Conservation (phyloP, 2,888 invertebrate species). For the Drosophila nr. perissopoda region DNA sequence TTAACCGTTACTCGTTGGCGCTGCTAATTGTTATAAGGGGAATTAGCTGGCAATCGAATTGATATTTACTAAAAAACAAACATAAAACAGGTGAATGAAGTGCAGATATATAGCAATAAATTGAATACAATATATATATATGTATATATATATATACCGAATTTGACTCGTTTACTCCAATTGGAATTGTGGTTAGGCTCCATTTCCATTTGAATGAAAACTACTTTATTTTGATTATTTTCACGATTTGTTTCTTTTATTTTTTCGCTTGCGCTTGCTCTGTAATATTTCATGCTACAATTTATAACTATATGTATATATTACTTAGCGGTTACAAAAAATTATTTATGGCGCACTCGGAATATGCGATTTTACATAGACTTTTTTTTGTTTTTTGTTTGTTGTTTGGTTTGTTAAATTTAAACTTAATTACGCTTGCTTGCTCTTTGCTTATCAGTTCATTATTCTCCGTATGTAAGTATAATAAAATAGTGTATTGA, state of each 20-base stretch:
- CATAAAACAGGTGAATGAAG: conserved; percentile 36
- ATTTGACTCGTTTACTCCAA: not conserved
- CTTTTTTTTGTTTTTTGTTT: conserved; percentile 6
- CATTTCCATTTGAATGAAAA: not conserved
- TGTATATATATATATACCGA: not conserved
- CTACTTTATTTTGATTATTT: conserved; percentile 10
- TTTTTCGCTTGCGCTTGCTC: conserved; percentile 44
- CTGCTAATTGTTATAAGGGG: conserved; percentile 41
- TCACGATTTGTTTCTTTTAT: conserved; percentile 48
- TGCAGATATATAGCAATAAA: conserved; percentile 57
- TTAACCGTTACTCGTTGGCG: conserved; percentile 30
- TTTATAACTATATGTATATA: conserved; percentile 66
- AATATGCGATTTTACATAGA: conserved; percentile 44
- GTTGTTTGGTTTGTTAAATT: conserved; percentile 35
- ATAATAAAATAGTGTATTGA: conserved; percentile 58
- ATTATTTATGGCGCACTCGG: conserved; percentile 58
- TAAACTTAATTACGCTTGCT: conserved; percentile 66
- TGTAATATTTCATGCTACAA: conserved; percentile 77
- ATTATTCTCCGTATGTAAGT: conserved; percentile 72
- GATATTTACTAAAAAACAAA: conserved; percentile 21
- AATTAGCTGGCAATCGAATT: conserved; percentile 44
- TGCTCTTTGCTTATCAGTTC: conserved; percentile 78
- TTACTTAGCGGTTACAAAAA: conserved; percentile 71
- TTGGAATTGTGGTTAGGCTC: not conserved
- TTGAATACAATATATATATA: conserved; percentile 14